These are phyloP conservation scores for Raja brachyura DNA, from an alignment of 2,113 vertebrate genomes.

Conservation along the genomic window DNA sequence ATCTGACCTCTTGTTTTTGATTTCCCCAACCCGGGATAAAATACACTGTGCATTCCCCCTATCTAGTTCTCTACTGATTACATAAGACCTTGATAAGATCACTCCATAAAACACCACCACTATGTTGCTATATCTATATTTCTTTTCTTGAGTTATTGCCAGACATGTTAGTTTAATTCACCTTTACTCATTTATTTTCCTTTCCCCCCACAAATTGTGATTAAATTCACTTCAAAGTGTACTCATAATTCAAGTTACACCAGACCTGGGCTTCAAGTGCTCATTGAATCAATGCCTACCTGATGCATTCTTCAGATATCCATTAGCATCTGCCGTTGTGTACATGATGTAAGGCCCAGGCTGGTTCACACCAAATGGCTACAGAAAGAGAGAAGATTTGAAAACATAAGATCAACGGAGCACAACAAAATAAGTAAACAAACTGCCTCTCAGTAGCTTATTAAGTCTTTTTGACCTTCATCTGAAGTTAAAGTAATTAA, in stretches of 20 bases:
- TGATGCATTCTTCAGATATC: conserved; percentile 87
- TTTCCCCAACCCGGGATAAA: too few relatives aligned
- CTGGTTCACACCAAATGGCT: conserved; percentile 96
- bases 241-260: conserved; percentile 39
- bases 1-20: too few relatives aligned
- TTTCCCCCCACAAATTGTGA: neutral
- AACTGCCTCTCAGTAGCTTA: neutral
- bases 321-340: conserved; percentile 87
- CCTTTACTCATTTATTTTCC: neutral
- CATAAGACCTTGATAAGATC: too few relatives aligned
- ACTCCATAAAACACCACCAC: too few relatives aligned
- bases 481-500: neutral
- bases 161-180: neutral
- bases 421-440: neutral
- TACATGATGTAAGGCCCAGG: conserved; percentile 97
- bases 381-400: conserved; percentile 40
- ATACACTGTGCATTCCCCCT: too few relatives aligned
- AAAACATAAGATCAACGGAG: neutral
- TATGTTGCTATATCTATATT: too few relatives aligned
- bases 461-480: neutral
- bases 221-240: conserved; percentile 39
- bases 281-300: conserved; percentile 60
- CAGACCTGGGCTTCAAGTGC: neutral
- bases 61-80: too few relatives aligned
- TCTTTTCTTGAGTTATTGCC: neutral